These are phyloP conservation scores for Chaetophractus vellerosus DNA, from an alignment of 2,797 vertebrate genomes.

Conservation along the genomic window DNA sequence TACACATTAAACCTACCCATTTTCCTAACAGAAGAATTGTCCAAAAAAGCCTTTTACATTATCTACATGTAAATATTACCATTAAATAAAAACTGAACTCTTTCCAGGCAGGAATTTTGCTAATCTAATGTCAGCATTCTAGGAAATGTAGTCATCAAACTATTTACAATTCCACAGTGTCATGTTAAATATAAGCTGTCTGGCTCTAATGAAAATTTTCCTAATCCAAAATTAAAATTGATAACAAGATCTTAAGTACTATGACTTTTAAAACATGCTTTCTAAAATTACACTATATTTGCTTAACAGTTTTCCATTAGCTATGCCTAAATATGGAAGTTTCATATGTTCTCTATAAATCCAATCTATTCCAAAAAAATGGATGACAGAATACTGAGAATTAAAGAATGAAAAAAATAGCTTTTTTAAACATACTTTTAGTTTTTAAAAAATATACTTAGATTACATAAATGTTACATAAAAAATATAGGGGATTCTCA, in stretches of 20 bases:
- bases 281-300: neutral
- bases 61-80: neutral
- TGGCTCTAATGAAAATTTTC: neutral
- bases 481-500: too few species aligned
- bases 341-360: neutral
- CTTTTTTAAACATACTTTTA: neutral
- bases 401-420: neutral
- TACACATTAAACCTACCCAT: neutral
- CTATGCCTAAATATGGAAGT: neutral
- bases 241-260: neutral
- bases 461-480: too few species aligned
- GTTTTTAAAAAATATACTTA: too few species aligned
- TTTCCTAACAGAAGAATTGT: neutral
- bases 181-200: neutral
- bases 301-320: neutral
- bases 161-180: neutral
- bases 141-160: neutral
- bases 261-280: neutral
- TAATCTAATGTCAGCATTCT: neutral
- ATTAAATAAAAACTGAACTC: neutral
- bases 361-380: neutral
- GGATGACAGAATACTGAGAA: neutral
- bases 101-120: neutral
- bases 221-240: neutral
- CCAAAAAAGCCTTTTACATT: neutral